Evolutionary conservation across 53 echinoderm and acorn worm genomes (phyloP), one percentile per base, ranked within the genome.

Genomic region (Echinarachnius parma): DNA sequence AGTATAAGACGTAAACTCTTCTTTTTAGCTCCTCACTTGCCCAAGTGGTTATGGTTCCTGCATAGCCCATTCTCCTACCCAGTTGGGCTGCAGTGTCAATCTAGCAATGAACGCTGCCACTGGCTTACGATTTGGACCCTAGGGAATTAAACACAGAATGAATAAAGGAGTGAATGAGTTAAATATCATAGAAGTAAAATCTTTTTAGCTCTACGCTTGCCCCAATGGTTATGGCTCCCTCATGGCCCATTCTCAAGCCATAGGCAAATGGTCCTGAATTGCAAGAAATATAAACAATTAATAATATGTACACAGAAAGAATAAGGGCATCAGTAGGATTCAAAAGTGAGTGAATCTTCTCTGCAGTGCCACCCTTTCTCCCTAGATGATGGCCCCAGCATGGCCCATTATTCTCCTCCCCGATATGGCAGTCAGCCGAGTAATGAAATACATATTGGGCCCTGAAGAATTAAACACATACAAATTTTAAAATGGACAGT

Each of bases 21-120:
- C 27, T 91, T 86, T 54, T 84, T 78, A 2, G 98, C 98, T 29
- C 98, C 98, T 23, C 98, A 91, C 61, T 98, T 98, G 16, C 98
- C 98, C 98, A 91, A 3, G 98, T 82, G 59, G 92, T 98, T 78
- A 98, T 98, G 48, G 98, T 91, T 60, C 98, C 98, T n/a, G 98
- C 98, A 45, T 98, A 91, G 8, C 98, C 98, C 98, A 98, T 98
- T 49, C 98, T 85, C 69, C 98, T 82, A 19, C 98, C 98, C 2
- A 91, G 98, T 35, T 91, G 98, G 5, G 98, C 98, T 9, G n/a
- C n/a, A n/a, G n/a, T n/a, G 98, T 98, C 64, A 92, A 53, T 47
- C 98, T 91, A 48, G 98, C 98, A 36, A 98, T 98, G 78, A 98
- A 98, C 36, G 98, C 83, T 42, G 85, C 98, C 1, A 98, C 87